Percentiles rank a stretch among this genome's conserved stretches.
Evolutionary conservation across 2,113 vertebrate genomes (phyloP).

Genomic region (Onychostoma macrolepis): DNA sequence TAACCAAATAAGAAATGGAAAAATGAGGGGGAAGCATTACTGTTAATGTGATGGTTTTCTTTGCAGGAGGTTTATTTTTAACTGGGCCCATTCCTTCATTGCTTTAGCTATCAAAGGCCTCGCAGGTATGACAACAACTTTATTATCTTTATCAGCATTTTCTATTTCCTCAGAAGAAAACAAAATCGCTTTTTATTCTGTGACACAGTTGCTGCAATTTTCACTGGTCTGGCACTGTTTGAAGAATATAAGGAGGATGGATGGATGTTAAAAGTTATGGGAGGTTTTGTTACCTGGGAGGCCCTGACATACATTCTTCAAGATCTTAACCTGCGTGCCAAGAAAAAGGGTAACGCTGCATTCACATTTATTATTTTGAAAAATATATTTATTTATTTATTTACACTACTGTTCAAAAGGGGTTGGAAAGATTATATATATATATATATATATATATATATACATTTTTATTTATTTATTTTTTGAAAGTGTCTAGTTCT

Average conservation of each 20-base stretch:
- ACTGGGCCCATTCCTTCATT: constrained; percentile 69
- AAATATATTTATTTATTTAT: not conserved
- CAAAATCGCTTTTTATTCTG: not conserved
- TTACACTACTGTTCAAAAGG: not conserved
- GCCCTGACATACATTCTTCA: constrained; percentile 63
- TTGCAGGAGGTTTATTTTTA: constrained; percentile 74
- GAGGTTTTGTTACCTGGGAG: constrained; percentile 77
- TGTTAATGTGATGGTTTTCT: constrained; percentile 7
- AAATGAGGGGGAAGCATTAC: not conserved
- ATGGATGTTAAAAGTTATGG: constrained; percentile 78
- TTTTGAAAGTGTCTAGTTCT: not conserved
- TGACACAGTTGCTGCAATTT: constrained; percentile 74
- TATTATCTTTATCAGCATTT: not conserved
- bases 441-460: too few relatives aligned
- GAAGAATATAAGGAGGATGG: constrained; percentile 50
- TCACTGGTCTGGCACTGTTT: constrained; percentile 71
- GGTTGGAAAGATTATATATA: not conserved
- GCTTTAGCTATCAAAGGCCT: constrained; percentile 69
- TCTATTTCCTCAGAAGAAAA: not conserved
- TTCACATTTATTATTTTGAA: not conserved
- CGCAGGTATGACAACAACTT: constrained; percentile 67
- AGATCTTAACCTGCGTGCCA: constrained; percentile 55
- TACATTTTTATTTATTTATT: too few relatives aligned
- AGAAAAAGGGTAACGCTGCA: constrained; percentile 47
- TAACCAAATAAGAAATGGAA: not conserved